phyloP scores from a whole-genome alignment of 2,888 invertebrate species.

The Agonopterix subpropinquella region DNA sequence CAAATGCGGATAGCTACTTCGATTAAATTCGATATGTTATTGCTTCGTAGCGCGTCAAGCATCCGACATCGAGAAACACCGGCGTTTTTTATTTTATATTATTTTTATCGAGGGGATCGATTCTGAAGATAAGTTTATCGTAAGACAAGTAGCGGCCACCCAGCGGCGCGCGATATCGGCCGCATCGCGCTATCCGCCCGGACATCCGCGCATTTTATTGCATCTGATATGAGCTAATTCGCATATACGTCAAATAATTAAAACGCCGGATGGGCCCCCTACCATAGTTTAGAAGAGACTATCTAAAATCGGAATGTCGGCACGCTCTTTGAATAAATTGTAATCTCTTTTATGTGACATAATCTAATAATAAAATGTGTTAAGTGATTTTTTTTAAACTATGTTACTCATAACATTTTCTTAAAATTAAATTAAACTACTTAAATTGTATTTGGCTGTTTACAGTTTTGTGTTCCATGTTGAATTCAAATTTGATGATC shows the following conservation, averaged over 20 bases:
- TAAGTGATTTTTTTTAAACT: neutral
- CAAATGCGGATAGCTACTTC: constrained; percentile 59
- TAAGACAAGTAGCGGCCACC: constrained; percentile 76
- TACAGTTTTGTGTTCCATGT: neutral
- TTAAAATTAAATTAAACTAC: neutral
- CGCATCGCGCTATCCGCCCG: constrained; percentile 29
- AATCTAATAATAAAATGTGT: constrained; percentile 21
- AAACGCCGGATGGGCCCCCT: constrained; percentile 32
- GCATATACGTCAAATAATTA: constrained; percentile 67
- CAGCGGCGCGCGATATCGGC: constrained; percentile 34
- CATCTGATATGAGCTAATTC: constrained; percentile 67
- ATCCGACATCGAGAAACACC: constrained; percentile 52
- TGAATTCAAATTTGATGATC: neutral
- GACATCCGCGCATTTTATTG: constrained; percentile 64
- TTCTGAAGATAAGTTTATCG: constrained; percentile 72
- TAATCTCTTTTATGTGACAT: constrained; percentile 32
- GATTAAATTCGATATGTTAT: constrained; percentile 67
- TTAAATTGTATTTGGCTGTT: neutral
- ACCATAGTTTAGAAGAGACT: constrained; percentile 20
- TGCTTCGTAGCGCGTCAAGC: constrained; percentile 62
- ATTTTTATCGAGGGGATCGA: constrained; percentile 72
- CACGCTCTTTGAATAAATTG: constrained; percentile 26
- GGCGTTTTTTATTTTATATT: constrained; percentile 39
- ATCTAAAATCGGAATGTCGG: constrained; percentile 31
- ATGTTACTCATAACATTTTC: neutral